phyloP scores from a whole-genome alignment of 2,888 invertebrate genomes.

The Thalpophila matura region DNA sequence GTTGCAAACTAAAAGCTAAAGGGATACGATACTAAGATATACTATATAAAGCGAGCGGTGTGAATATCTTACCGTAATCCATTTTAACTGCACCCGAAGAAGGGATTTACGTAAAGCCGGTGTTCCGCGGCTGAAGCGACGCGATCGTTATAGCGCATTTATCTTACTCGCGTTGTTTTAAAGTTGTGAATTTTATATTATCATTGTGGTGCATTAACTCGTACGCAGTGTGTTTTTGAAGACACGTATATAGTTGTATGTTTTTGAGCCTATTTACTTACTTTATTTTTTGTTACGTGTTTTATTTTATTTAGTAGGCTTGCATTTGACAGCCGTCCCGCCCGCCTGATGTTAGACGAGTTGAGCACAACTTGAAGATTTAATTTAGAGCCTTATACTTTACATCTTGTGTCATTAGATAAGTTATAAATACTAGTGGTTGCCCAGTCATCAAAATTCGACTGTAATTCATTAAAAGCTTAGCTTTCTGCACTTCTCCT shows the following conservation, averaged over 20 bases:
- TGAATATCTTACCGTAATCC: slow-evolving; percentile 62
- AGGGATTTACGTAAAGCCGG: slow-evolving; percentile 57
- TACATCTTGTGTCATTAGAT: too few relatives aligned
- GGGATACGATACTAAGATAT: slow-evolving; percentile 37
- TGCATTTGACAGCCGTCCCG: too few relatives aligned
- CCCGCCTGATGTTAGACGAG: too few relatives aligned
- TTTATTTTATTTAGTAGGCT: too few relatives aligned
- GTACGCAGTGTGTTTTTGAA: not conserved
- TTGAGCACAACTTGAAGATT: too few relatives aligned
- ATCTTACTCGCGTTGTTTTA: slow-evolving; percentile 52
- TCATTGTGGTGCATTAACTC: slow-evolving; percentile 7
- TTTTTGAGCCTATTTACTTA: not conserved
- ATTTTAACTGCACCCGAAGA: slow-evolving; percentile 60
- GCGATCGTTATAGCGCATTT: slow-evolving; percentile 59
- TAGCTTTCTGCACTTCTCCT: too few relatives aligned
- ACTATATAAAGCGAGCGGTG: slow-evolving; percentile 40
- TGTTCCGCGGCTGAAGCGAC: slow-evolving; percentile 42
- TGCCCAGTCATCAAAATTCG: too few relatives aligned
- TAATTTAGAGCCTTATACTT: too few relatives aligned
- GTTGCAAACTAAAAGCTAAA: slow-evolving; percentile 49
- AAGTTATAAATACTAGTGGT: too few relatives aligned
- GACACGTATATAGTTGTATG: not conserved
- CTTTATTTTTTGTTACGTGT: not conserved
- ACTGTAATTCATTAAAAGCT: too few relatives aligned
- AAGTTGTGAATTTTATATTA: slow-evolving; percentile 53